Evolutionary conservation across 1,140 invertebrate genomes (phyloP), one percentile per base, ranked within the genome.

Genomic region (Lepidostoma basale): DNA sequence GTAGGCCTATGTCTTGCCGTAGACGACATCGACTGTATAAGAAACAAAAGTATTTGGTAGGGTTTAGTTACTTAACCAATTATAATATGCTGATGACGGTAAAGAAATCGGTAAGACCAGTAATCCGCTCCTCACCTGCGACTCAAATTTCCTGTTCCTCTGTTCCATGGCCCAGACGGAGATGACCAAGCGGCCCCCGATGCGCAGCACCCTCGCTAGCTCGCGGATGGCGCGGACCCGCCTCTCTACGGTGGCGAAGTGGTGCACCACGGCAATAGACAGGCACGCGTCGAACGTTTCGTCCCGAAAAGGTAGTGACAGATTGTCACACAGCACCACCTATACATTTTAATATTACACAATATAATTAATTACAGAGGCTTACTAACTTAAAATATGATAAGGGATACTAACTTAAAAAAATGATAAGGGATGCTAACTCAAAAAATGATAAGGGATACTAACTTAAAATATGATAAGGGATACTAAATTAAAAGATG

Each of bases 101-200:
- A n/a, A n/a, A n/a, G n/a, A n/a, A n/a, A n/a, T n/a, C n/a, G n/a
- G n/a, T n/a, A n/a, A n/a, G n/a, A n/a, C n/a, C n/a, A n/a, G n/a
- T n/a, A n/a, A n/a, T n/a, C n/a, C n/a, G n/a, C n/a, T n/a, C n/a
- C 18, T 23, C 40, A 91, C 89, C 83, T 87, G 85, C 10, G 85
- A 86, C 74, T 87, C 85, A 42, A 87, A 87, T 70, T 92, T 93
- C 72, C 93, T 82, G 76, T 96, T 92, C 59, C 90, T 88, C 76
- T 98, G 96, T 80, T 98, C 96, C 90, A 97, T 94, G 10, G 96
- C 94, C 96, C 96, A 98, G 0, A 97, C 96, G 12, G 94, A 96
- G 67, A 98, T 93, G 68, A 98, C 89, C n/a, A 98, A 85, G 54
- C 90, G 83, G 3, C 97, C 97, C 0, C 96, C 96, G 60, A 97